Base-by-base conservation (phyloP, 2,797 vertebrate genomes). In the Myripristis murdjan region DNA sequence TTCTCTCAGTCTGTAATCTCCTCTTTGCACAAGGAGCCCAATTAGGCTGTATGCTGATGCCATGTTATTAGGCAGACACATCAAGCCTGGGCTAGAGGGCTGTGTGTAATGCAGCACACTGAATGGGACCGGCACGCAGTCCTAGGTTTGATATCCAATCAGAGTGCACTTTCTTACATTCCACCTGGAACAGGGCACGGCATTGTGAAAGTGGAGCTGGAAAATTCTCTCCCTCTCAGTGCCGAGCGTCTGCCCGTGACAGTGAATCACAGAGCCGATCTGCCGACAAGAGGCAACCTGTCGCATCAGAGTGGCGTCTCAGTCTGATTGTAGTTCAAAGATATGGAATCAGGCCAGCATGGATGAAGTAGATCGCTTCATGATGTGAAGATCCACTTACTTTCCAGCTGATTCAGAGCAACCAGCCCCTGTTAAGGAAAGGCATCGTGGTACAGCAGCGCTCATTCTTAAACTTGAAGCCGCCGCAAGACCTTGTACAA, bases 1-100 rank as follows among this genome's bases (percentile, higher is more conserved):
- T 84, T 87, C 77, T 77, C 84, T 72, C 64, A 65, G 75, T 68
- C 83, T 81, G 75, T 82, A 88, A 91, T 91, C 86, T 91, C 74
- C 84, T 81, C 7, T 88, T 82, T 84, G 80, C 86, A 88, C 33
- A 57, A 80, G 83, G 76, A 83, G 75, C 57, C 83, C 82, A 89
- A 90, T 92, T 89, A 87, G 84, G 75, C 72, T 48, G 33, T 70
- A 73, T 76, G 83, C 76, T 82, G 83, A 86, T 77, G 75, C 76
- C 67, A 73, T 73, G 56, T 85, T 87, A 84, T 81, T 85, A 86
- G 74, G 63, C 65, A 77, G 78, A 77, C 75, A 72, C 79, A 77
- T 87, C 79, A 76, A 66, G 62, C 79, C 73, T 70, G 85, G 70
- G 75, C 73, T 79, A 60, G 67, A 77, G 71, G 73, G 82, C 71